phyloP scores from a whole-genome alignment of 2,888 invertebrate genomes.

The Melanargia galathea region DNA sequence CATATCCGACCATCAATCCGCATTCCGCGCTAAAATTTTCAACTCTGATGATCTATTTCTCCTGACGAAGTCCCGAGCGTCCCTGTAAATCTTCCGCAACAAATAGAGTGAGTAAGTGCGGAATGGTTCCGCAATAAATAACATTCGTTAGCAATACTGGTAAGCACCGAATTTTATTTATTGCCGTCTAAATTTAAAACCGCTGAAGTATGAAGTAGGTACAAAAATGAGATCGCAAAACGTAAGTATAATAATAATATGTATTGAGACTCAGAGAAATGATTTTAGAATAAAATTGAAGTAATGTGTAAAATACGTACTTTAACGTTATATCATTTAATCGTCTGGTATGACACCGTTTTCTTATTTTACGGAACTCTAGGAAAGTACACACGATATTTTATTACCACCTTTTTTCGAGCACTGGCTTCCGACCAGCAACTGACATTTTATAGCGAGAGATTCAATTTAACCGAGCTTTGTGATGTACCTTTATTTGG shows the following conservation, averaged over 20 bases:
- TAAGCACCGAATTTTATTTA: conserved; percentile 44
- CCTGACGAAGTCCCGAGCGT: neutral
- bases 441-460: conserved; percentile 43
- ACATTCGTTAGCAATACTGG: conserved; percentile 40
- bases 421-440: conserved; percentile 45
- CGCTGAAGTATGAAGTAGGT: conserved; percentile 23
- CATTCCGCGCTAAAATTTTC: no score
- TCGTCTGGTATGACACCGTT: neutral
- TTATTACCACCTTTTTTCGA: conserved; percentile 44
- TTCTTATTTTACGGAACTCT: neutral
- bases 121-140: conserved; percentile 39
- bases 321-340: no score
- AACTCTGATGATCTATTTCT: no score
- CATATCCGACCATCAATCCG: no score
- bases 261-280: neutral
- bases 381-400: conserved; percentile 35
- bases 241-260: conserved; percentile 5
- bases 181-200: conserved; percentile 31
- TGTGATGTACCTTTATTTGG: conserved; percentile 34
- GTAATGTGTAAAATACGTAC: no score
- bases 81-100: conserved; percentile 29
- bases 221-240: conserved; percentile 1
- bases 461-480: conserved; percentile 42
- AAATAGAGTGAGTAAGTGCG: conserved; percentile 42
- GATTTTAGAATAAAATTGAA: neutral